A percentile compares a stretch with the other conserved stretches of the same genome.
Conservation (phyloP, 2,113 vertebrate genomes). For the Ramphastos sulfuratus region DNA sequence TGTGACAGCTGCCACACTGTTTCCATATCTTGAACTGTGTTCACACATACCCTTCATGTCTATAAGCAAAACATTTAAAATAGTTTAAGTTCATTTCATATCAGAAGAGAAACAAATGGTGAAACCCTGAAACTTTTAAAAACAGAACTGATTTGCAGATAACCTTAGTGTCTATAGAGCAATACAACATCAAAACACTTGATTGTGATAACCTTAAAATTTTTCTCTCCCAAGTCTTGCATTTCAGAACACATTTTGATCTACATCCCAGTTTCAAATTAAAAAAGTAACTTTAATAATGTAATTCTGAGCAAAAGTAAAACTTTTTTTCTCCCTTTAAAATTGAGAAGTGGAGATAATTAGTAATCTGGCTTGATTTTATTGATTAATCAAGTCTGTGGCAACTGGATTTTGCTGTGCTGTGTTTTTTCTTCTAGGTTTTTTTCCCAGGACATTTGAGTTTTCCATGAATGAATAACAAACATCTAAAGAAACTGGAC, state of each 20-base stretch:
- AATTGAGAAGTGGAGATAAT: neutral
- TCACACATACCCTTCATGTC: neutral
- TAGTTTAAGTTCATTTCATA: neutral
- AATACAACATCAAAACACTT: neutral
- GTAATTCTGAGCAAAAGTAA: neutral
- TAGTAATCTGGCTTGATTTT: neutral
- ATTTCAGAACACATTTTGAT: neutral
- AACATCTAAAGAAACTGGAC: neutral
- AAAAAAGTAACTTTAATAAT: neutral
- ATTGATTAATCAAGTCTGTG: neutral
- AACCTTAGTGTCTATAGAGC: neutral
- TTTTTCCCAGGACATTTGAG: neutral
- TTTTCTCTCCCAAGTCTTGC: neutral
- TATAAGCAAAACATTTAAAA: neutral
- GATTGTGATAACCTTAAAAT: neutral
- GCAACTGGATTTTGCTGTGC: neutral
- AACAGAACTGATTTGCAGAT: neutral
- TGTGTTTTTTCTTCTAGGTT: neutral
- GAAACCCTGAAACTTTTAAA: neutral
- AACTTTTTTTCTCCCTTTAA: neutral
- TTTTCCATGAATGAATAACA: neutral
- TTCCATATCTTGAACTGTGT: neutral
- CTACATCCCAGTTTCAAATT: neutral
- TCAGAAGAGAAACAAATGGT: neutral
- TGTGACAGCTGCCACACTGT: neutral